Percentiles rank a stretch among this genome's conserved stretches.
These are phyloP conservation scores for Dallia pectoralis DNA, from an alignment of 2,797 vertebrate genomes.

Conservation along the genomic window DNA sequence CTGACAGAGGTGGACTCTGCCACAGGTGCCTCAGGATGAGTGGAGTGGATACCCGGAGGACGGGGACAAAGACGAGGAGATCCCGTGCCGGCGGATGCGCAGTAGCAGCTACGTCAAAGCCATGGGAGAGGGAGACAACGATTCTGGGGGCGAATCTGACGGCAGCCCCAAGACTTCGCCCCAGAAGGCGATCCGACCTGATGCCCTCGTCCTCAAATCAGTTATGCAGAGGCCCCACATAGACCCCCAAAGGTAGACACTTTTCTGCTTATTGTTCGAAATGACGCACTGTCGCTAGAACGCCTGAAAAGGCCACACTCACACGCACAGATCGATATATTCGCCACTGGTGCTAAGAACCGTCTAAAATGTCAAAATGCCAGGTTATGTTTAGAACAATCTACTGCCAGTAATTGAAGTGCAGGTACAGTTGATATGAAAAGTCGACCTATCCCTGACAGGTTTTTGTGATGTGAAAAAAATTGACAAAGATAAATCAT, in stretches of 20 bases:
- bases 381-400: neutral
- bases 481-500: too few species aligned
- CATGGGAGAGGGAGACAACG: conserved; percentile 96
- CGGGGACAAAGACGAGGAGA: conserved; percentile 90
- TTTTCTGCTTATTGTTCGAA: neutral
- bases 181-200: conserved; percentile 81
- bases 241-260: conserved; percentile 88
- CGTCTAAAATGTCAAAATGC: neutral
- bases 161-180: conserved; percentile 91
- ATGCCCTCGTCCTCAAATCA: conserved; percentile 89
- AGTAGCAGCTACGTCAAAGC: conserved; percentile 99
- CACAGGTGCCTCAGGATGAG: conserved; percentile 96
- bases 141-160: conserved; percentile 84
- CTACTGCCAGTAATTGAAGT: neutral
- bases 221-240: conserved; percentile 87
- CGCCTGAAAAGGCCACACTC: neutral
- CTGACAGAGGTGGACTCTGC: conserved; percentile 16
- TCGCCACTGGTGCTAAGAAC: neutral
- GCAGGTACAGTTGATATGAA: neutral
- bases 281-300: neutral
- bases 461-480: too few species aligned
- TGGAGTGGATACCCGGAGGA: conserved; percentile 92
- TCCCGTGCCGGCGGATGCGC: conserved; percentile 95
- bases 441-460: too few species aligned
- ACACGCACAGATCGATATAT: neutral